Conservation (phyloP, 1,140 invertebrate species). For the Psix sp. region DNA sequence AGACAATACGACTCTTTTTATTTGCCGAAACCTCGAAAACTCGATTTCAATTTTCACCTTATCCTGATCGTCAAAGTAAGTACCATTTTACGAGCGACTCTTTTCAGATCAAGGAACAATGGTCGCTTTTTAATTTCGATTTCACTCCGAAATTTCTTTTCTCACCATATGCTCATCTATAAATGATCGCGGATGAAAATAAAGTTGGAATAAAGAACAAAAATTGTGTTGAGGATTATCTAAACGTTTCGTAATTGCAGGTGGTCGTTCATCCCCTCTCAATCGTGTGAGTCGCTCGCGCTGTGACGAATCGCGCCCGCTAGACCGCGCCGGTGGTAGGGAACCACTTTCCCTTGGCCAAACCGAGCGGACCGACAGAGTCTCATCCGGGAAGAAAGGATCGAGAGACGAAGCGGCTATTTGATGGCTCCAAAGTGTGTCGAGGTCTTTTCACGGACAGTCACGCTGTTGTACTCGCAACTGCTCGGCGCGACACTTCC, state of each 20-base stretch:
- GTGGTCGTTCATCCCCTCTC: conserved; percentile 29
- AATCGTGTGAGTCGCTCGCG: conserved; percentile 32
- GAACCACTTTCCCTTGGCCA: conserved; percentile 74
- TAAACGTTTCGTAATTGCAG: conserved; percentile 50
- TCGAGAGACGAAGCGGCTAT: conserved; percentile 64
- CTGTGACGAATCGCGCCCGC: conserved; percentile 56
- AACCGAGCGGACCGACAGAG: conserved; percentile 65
- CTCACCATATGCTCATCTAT: too few relatives aligned
- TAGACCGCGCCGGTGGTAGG: conserved; percentile 59
- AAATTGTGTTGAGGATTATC: conserved; percentile 19
- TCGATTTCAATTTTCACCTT: too few relatives aligned
- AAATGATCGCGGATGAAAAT: too few relatives aligned
- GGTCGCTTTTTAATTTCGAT: too few relatives aligned
- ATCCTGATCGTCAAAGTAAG: too few relatives aligned
- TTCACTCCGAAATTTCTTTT: too few relatives aligned
- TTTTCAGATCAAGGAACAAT: too few relatives aligned
- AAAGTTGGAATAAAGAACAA: too few relatives aligned
- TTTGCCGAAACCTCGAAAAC: too few relatives aligned
- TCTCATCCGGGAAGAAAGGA: conserved; percentile 67
- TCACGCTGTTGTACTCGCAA: conserved; percentile 69
- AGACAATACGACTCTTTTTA: background rate
- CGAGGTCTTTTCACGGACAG: conserved; percentile 78
- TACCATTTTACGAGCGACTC: background rate
- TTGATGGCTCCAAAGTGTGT: conserved; percentile 72
- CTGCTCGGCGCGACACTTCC: conserved; percentile 65